Base-by-base conservation (phyloP, 2,888 invertebrate species). In the Chrysina gloriosa region DNA sequence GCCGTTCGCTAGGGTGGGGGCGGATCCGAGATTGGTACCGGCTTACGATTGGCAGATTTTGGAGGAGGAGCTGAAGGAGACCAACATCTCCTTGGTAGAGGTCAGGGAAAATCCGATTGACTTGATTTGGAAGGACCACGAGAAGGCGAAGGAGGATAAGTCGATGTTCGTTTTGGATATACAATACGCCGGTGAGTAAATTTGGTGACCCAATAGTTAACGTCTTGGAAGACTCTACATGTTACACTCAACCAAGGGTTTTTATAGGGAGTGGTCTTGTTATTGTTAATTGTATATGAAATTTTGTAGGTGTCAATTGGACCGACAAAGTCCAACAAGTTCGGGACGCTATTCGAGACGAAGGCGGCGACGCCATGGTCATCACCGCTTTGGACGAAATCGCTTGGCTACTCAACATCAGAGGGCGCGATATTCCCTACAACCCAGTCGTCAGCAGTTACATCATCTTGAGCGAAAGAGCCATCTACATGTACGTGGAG, bases 341-440 rank as follows among this genome's bases (percentile, higher is more conserved):
- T 1, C 87, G 95, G 7, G 80, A 84, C 2, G 88, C 89, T 70
- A 85, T 96, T 76, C 82, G 84, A 19, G 82, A 85, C 2, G 81
- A 86, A n/a, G 86, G 86, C 0, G 91, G 89, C 0, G 91, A 93
- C 74, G 93, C 93, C 0, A 89, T 95, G 85, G 87, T 96, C 25
- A 86, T 97, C 9, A 94, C 95, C 0, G 92, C 95, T 0, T 82
- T 96, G 64, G 95, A 96, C 75, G 96, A 96, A 82, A 89, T 93
- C 47, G 94, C 95, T 0, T 96, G 96, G 92, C 83, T 96, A 29
- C 85, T 96, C 31, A 97, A 97, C 81, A 88, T 97, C 14, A 87
- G 96, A n/a, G 96, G 95, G 0, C 85, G 88, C 66, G 96, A 97
- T 83, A 86, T 94, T 71, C 91, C 92, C 0, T 91, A 89, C 79